These are phyloP conservation scores for Motacilla tschutschensis DNA, from an alignment of 2,113 vertebrate species.

Conservation along the genomic window DNA sequence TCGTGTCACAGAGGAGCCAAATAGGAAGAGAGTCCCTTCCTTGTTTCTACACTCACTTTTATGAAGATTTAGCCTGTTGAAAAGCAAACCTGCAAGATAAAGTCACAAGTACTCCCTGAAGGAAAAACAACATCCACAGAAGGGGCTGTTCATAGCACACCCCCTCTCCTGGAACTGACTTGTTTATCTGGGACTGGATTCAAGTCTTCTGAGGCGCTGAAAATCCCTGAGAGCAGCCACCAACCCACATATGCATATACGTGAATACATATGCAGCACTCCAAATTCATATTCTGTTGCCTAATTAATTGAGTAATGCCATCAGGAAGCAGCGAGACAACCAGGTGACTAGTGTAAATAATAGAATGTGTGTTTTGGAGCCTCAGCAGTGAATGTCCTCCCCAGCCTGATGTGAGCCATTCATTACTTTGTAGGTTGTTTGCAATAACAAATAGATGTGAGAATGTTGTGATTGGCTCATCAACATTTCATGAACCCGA, in stretches of 20 bases:
- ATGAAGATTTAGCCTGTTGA: neutral
- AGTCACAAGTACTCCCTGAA: neutral
- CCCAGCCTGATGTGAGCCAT: neutral
- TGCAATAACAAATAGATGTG: neutral
- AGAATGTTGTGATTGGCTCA: slow-evolving; percentile 22
- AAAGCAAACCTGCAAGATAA: neutral
- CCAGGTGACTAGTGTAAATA: neutral
- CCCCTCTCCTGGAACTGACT: neutral
- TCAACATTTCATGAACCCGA: neutral
- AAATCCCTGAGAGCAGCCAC: neutral
- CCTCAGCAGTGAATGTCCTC: neutral
- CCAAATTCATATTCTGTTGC: neutral
- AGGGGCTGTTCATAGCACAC: neutral
- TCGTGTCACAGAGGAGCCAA: neutral
- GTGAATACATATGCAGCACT: neutral
- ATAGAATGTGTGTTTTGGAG: neutral
- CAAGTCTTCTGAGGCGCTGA: neutral
- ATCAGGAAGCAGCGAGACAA: neutral
- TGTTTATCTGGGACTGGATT: slow-evolving; percentile 14
- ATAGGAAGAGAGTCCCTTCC: neutral
- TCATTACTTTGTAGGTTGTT: neutral
- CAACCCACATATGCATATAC: neutral
- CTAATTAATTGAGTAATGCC: neutral
- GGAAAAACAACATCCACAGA: neutral
- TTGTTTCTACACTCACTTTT: neutral